These are phyloP conservation scores for Sinhomidia bicolor DNA, from an alignment of 2,888 invertebrate genomes.

Conservation along the genomic window DNA sequence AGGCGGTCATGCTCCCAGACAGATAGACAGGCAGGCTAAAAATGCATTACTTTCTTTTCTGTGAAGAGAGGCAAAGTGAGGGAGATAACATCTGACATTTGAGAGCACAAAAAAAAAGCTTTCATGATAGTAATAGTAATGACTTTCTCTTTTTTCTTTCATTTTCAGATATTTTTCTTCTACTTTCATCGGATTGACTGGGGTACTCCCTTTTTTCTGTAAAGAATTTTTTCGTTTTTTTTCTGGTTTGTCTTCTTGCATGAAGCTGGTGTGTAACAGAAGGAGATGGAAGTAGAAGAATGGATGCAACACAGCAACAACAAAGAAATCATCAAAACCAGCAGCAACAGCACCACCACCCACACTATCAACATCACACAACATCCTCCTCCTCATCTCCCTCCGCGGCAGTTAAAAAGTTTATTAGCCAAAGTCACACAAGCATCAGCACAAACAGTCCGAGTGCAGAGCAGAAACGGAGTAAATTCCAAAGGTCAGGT, in stretches of 20 bases:
- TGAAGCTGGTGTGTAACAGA: conserved; percentile 1
- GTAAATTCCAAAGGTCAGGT: conserved; percentile 71
- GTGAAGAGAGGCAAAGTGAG: too few relatives aligned
- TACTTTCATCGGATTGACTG: neutral
- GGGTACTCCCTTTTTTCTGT: neutral
- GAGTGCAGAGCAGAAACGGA: conserved; percentile 67
- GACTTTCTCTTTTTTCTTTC: neutral
- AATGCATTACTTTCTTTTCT: too few relatives aligned
- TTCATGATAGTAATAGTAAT: neutral
- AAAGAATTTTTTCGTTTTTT: neutral
- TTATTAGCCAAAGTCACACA: neutral
- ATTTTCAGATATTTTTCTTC: neutral
- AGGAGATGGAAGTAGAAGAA: conserved; percentile 65
- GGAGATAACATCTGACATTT: too few relatives aligned
- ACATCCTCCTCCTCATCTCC: neutral
- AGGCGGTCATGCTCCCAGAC: too few relatives aligned
- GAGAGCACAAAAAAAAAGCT: too few relatives aligned
- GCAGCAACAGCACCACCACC: conserved; percentile 9
- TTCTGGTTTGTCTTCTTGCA: neutral
- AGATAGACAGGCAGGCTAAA: too few relatives aligned
- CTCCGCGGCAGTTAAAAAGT: neutral
- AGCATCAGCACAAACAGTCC: conserved; percentile 3
- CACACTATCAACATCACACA: neutral
- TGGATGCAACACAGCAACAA: conserved; percentile 50
- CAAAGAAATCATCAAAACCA: conserved; percentile 17